Conservation (phyloP, 2,113 vertebrate genomes). For the Pogonocichla stellata region DNA sequence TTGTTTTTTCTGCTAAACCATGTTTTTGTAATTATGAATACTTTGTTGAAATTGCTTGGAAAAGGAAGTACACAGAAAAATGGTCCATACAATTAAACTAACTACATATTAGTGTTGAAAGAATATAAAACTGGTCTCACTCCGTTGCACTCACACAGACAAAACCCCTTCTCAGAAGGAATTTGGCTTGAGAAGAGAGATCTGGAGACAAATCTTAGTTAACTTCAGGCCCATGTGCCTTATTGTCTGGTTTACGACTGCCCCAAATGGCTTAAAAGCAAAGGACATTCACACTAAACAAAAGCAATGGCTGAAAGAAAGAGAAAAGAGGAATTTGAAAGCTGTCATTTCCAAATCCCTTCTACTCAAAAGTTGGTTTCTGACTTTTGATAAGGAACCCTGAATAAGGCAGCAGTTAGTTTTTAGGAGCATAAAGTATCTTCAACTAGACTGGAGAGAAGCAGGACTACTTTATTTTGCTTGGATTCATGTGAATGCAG, state of each 20-base stretch:
- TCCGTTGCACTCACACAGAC: neutral
- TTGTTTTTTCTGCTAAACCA: slow-evolving; percentile 22
- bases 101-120: neutral
- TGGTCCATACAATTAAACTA: slow-evolving; percentile 4
- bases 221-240: slow-evolving; percentile 10
- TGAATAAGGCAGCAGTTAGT: neutral
- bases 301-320: slow-evolving; percentile 35
- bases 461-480: neutral
- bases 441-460: neutral
- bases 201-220: neutral
- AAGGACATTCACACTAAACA: slow-evolving; percentile 28
- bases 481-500: neutral
- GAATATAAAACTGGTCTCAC: neutral
- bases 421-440: no score
- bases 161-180: slow-evolving; percentile 22
- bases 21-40: neutral
- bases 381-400: neutral
- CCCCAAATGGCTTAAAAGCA: slow-evolving; percentile 48
- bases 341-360: slow-evolving; percentile 6
- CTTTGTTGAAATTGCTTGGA: slow-evolving; percentile 25
- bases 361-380: neutral
- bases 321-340: neutral
- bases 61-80: slow-evolving; percentile 38
- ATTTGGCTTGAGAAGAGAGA: slow-evolving; percentile 6
- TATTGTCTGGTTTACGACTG: slow-evolving; percentile 27